Conservation (phyloP, 1,140 invertebrate species). For the Planococcus citri region DNA sequence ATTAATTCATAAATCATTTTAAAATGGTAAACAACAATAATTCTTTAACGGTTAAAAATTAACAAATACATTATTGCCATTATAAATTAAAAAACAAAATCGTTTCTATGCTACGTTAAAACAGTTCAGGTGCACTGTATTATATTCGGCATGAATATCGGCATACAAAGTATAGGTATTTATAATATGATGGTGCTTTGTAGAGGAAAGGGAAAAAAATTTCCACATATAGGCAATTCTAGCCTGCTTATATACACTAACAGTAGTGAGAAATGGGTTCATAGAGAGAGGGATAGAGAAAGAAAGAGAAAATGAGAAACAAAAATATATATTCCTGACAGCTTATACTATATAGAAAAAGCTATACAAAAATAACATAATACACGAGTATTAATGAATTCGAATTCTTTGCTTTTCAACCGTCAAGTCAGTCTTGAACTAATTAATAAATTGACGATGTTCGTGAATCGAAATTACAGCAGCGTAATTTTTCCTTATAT, state of each 20-base stretch:
- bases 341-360: neutral
- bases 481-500: no score
- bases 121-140: neutral
- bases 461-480: neutral
- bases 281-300: no score
- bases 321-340: no score
- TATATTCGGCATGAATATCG: neutral
- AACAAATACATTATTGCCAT: constrained; percentile 7
- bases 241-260: no score
- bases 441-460: neutral
- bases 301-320: no score
- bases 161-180: no score
- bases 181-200: no score
- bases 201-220: no score
- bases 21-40: constrained; percentile 8
- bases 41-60: constrained; percentile 8
- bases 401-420: neutral
- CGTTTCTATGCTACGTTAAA: neutral
- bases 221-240: no score
- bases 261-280: no score
- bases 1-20: neutral
- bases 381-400: constrained; percentile 2
- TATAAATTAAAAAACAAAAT: constrained; percentile 5
- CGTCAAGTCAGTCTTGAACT: neutral
- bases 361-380: neutral